Conservation (phyloP, 1,140 invertebrate genomes). For the Gryllus bimaculatus region DNA sequence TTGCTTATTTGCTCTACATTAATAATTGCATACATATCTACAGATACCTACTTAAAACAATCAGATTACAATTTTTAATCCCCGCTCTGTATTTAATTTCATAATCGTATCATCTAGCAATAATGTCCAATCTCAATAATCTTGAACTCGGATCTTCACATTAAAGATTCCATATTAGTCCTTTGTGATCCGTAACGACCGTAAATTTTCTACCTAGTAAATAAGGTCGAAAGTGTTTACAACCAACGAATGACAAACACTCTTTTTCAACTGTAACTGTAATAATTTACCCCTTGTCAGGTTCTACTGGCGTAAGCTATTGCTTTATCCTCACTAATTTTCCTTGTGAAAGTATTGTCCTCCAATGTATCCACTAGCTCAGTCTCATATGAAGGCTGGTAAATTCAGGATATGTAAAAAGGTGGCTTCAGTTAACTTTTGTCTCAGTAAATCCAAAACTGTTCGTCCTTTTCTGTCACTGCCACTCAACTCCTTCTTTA, state of each 20-base stretch:
- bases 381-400: constrained; percentile 12
- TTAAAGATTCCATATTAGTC: constrained; percentile 17
- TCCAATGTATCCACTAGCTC: no score
- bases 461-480: constrained; percentile 2
- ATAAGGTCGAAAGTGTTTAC: constrained; percentile 27
- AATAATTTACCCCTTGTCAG: constrained; percentile 23
- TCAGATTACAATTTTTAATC: no score
- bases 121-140: constrained; percentile 22
- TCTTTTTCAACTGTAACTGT: constrained; percentile 30
- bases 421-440: constrained; percentile 30
- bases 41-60: no score
- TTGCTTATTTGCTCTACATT: no score
- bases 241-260: constrained; percentile 27
- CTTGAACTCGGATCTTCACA: constrained; percentile 23
- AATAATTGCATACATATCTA: no score
- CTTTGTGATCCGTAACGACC: constrained; percentile 26
- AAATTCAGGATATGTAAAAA: constrained; percentile 19
- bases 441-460: constrained; percentile 16
- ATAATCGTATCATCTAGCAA: constrained; percentile 22
- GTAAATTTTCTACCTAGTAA: constrained; percentile 30
- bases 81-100: not conserved
- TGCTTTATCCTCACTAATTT: constrained; percentile 12
- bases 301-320: constrained; percentile 19
- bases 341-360: constrained; percentile 18
- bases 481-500: constrained; percentile 12